Percentiles rank a stretch among this genome's conserved stretches.
These are phyloP conservation scores for Enteromius fasciolatus DNA, from an alignment of 2,797 vertebrate species.

Conservation along the genomic window DNA sequence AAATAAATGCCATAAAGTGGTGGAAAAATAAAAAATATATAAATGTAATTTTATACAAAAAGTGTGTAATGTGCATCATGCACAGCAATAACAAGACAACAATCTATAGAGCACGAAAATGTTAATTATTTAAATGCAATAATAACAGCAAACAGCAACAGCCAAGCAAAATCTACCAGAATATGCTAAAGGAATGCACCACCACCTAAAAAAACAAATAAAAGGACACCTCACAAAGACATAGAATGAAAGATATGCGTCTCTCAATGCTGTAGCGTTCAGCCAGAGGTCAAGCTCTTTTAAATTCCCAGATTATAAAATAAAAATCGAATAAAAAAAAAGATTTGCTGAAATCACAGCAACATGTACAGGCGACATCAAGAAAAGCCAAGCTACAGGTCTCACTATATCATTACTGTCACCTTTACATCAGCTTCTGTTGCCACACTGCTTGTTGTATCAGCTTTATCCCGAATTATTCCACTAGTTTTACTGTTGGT, in stretches of 20 bases:
- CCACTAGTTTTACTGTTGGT: conserved; percentile 19
- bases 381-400: conserved; percentile 33
- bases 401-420: conserved; percentile 22
- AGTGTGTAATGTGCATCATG: not conserved
- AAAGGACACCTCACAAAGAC: not conserved
- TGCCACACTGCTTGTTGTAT: conserved; percentile 16
- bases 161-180: not conserved
- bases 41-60: not conserved
- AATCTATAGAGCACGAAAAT: not conserved
- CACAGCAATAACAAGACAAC: not conserved
- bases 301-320: not conserved
- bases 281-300: conserved; percentile 3
- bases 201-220: conserved; percentile 68
- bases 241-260: not conserved
- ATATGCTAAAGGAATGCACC: conserved; percentile 1
- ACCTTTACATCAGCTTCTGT: conserved; percentile 52
- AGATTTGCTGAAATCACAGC: conserved; percentile 33
- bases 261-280: conserved; percentile 23
- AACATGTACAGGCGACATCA: conserved; percentile 25
- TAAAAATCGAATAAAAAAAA: not conserved
- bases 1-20: not conserved
- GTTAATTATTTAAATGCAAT: not conserved
- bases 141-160: not conserved
- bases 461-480: conserved; percentile 31
- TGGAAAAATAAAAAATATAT: not conserved